These are phyloP conservation scores for Mesorhabditis sp. DNA, from an alignment of 2,888 invertebrate species.

Conservation along the genomic window DNA sequence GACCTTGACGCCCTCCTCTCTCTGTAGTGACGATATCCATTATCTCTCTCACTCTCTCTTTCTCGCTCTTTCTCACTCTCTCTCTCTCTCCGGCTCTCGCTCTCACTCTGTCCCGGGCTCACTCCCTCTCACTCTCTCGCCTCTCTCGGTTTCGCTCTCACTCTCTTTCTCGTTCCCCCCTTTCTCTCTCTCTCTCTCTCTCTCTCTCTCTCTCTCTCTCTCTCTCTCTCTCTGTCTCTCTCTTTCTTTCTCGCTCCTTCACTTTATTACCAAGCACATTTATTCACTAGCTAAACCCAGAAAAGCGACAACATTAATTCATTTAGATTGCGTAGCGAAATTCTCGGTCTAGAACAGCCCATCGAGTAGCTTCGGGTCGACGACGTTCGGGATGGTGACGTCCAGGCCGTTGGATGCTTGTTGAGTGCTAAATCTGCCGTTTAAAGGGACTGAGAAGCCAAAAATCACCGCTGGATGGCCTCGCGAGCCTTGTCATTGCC, in stretches of 20 bases:
- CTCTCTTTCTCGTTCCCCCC: no score
- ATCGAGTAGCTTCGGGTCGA: slow-evolving; percentile 47
- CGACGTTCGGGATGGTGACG: slow-evolving; percentile 63
- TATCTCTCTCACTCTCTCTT: no score
- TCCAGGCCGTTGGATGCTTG: slow-evolving; percentile 57
- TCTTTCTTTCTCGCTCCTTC: slow-evolving; percentile 15
- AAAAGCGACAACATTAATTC: not conserved
- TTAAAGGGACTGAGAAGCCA: slow-evolving; percentile 59
- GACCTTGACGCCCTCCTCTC: no score
- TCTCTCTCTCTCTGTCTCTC: not conserved
- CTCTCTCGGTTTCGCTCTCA: no score
- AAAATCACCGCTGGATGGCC: slow-evolving; percentile 60
- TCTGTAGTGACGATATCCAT: no score
- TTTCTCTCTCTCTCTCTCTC: no score
- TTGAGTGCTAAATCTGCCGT: slow-evolving; percentile 9
- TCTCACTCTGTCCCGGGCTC: no score
- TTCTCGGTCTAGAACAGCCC: slow-evolving; percentile 18
- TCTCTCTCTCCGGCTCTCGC: no score
- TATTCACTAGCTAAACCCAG: not conserved
- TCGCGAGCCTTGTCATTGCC: slow-evolving; percentile 65
- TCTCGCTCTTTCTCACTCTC: no score
- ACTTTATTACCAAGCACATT: slow-evolving; percentile 17
- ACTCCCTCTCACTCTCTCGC: no score
- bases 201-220: slow-evolving; percentile 1
- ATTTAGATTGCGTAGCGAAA: slow-evolving; percentile 8